Base-by-base conservation (phyloP, 2,888 invertebrate genomes). In the Drosophila lutescens region DNA sequence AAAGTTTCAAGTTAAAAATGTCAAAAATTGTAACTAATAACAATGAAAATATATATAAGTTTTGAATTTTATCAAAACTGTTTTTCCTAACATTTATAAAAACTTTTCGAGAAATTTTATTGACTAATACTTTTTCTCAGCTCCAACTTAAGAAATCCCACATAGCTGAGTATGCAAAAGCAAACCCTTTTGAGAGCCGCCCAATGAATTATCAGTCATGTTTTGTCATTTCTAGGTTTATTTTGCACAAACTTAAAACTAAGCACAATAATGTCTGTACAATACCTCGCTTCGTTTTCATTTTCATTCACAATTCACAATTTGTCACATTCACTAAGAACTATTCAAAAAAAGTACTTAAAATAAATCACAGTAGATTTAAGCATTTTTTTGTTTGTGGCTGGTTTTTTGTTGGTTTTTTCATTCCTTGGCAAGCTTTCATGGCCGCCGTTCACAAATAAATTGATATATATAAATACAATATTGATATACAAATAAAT, bases 351-450 rank as follows among this genome's bases (percentile, higher is more conserved):
- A 82, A 86, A 78, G 57, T 80, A 88, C 83, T 84, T 84, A 84
- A 84, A 88, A 88, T 88, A 84, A 88, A 84, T 84, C 83, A 84
- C 83, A 84, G 83, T 72, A 73, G 88, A 76, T 83, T 79, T 86
- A 86, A 81, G 79, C 85, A 86, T 86, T 79, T 72, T 74, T 65
- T 74, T 79, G 51, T 72, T 81, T 56, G 20, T 61, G 61, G 15
- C 44, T 46, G 54, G 30, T 32, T 65, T 40, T 66, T 53, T 58
- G 36, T 20, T 63, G 43, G 41, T 50, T 51, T 44, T 20, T 40
- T 30, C 8, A 47, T 44, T 20, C 36, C 38, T 43, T 40, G 43
- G 15, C 59, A 13, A 32, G 32, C 13, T 30, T 8, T 30, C 20
- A n/a, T 5, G 23, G 9, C 12, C 40, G 49, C 47, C 51, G n/a